Evolutionary conservation across 2,113 vertebrate genomes (phyloP).

Genomic region (Sciurus niger): DNA sequence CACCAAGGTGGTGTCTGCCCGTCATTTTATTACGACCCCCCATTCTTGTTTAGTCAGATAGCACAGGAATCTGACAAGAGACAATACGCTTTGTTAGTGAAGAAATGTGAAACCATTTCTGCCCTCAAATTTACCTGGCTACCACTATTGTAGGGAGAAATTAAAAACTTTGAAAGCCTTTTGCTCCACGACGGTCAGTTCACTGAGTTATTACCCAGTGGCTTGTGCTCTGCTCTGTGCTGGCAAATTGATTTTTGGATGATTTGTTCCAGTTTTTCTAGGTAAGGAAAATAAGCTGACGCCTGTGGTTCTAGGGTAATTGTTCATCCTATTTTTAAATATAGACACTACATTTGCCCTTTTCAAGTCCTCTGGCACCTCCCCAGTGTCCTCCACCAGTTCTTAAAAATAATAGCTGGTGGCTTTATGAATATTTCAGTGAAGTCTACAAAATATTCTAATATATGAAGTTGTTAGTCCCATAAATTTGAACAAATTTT

Average conservation of each 20-base stretch:
- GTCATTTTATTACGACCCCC: constrained; percentile 36
- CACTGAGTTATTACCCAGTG: constrained; percentile 71
- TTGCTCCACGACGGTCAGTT: background rate
- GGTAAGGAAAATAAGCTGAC: constrained; percentile 81
- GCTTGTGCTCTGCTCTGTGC: background rate
- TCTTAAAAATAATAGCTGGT: constrained; percentile 24
- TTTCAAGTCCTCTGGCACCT: background rate
- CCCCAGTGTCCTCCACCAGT: background rate
- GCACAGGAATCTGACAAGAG: constrained; percentile 23
- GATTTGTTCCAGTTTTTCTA: constrained; percentile 81
- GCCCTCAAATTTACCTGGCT: constrained; percentile 73
- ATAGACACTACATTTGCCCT: constrained; percentile 58
- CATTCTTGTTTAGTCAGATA: constrained; percentile 43
- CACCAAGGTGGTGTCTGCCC: background rate
- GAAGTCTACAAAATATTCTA: background rate
- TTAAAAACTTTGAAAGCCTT: constrained; percentile 75
- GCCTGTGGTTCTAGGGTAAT: constrained; percentile 57
- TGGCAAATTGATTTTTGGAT: constrained; percentile 83
- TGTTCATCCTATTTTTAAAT: constrained; percentile 62
- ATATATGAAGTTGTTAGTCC: background rate
- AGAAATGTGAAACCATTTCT: constrained; percentile 67
- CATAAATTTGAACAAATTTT: background rate
- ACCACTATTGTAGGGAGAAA: constrained; percentile 64
- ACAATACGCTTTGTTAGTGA: constrained; percentile 76
- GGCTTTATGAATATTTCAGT: background rate